phyloP scores from a whole-genome alignment of 2,888 invertebrate genomes.

The Brachylomia viminalis region DNA sequence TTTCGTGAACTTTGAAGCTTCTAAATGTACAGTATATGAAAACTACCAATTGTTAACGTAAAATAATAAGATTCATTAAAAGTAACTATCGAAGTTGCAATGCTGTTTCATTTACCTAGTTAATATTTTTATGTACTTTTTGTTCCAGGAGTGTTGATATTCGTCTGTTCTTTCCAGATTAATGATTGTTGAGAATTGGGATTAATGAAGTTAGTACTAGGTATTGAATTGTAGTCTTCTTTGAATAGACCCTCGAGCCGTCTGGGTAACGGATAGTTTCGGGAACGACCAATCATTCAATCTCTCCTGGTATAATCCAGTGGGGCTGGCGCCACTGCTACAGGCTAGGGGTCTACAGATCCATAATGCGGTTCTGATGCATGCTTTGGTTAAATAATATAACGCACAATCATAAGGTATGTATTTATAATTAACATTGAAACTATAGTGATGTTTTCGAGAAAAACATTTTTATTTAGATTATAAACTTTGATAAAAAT shows the following conservation, averaged over 20 bases:
- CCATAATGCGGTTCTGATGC: not conserved
- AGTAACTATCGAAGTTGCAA: constrained; percentile 59
- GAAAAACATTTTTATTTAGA: constrained; percentile 91
- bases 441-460: constrained; percentile 85
- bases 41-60: constrained; percentile 72
- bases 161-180: too few relatives aligned
- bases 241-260: not conserved
- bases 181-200: not conserved
- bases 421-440: constrained; percentile 63
- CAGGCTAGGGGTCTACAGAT: not conserved
- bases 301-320: not conserved
- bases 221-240: not conserved
- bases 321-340: too few relatives aligned
- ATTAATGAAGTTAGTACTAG: not conserved
- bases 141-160: not conserved
- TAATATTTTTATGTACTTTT: not conserved
- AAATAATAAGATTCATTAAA: constrained; percentile 60
- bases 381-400: constrained; percentile 13
- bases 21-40: constrained; percentile 78
- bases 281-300: not conserved
- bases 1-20: constrained; percentile 78
- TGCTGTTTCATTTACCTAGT: constrained; percentile 49
- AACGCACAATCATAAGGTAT: constrained; percentile 17
- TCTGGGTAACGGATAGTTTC: not conserved
- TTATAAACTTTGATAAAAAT: constrained; percentile 92